Evolutionary conservation across 2,113 vertebrate genomes (phyloP).

Genomic region (Sitta europaea): DNA sequence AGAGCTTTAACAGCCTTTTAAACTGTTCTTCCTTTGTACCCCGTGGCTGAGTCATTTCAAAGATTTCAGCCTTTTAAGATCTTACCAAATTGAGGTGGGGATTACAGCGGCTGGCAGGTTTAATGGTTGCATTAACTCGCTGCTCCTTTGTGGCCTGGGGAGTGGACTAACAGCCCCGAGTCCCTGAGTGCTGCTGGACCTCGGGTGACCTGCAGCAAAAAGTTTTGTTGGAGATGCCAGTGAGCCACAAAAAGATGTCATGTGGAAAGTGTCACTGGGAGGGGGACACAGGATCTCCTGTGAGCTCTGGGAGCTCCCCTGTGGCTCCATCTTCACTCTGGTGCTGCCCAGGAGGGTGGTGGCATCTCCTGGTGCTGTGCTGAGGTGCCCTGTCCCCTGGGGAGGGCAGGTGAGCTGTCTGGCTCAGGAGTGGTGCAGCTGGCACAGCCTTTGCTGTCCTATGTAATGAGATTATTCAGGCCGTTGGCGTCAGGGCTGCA

Average conservation of each 20-base stretch:
- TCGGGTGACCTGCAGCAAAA: background rate
- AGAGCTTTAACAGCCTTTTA: background rate
- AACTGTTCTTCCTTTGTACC: background rate
- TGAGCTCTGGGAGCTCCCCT: background rate
- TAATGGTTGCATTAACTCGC: background rate
- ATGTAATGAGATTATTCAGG: slow-evolving; percentile 48
- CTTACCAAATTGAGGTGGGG: background rate
- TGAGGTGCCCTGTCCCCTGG: fast-evolving
- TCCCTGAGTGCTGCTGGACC: background rate
- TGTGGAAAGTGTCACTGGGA: background rate
- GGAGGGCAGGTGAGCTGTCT: background rate
- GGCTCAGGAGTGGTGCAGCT: background rate
- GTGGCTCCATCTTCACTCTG: background rate
- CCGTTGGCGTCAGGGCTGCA: background rate
- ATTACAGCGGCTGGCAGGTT: background rate
- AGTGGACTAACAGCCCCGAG: background rate
- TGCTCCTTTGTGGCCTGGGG: background rate
- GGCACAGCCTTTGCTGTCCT: background rate
- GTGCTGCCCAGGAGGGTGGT: background rate
- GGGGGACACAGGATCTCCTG: background rate
- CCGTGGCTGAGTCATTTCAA: background rate
- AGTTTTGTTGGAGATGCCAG: background rate
- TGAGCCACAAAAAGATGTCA: background rate
- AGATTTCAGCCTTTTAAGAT: slow-evolving; percentile 26
- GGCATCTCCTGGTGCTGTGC: background rate